Evolutionary conservation across 37 sponge, comb jelly and placozoan genomes (phyloP).

Genomic region (Ianthella basta): DNA sequence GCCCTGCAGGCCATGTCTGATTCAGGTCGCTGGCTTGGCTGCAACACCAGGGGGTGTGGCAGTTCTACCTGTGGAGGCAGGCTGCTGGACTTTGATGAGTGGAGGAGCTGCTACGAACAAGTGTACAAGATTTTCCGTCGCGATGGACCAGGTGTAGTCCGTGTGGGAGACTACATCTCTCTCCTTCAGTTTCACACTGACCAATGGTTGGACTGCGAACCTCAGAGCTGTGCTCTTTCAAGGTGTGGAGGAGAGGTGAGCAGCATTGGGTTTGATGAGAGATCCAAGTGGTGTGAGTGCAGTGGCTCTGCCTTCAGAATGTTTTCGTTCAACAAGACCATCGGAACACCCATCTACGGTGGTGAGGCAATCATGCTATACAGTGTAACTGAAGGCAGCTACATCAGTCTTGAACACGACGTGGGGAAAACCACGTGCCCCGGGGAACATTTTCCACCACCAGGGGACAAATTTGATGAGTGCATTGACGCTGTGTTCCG

Average conservation of each 20-base stretch:
- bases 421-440: not conserved
- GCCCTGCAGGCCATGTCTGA: constrained; percentile 5
- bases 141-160: constrained; percentile 8
- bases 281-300: constrained; percentile 13
- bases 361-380: constrained; percentile 8
- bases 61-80: not conserved
- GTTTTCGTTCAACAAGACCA: constrained; percentile 5
- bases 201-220: constrained; percentile 4
- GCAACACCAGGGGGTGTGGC: not conserved
- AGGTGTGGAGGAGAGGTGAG: not conserved
- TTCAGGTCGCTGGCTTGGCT: not conserved
- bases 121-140: constrained; percentile 18
- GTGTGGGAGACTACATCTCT: constrained; percentile 14
- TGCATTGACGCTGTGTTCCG: not conserved
- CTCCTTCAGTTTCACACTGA: not conserved
- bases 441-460: not conserved
- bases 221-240: not conserved
- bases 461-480: constrained; percentile 3
- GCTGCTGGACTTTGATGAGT: constrained; percentile 29
- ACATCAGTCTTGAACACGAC: not conserved
- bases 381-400: not conserved
- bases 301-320: constrained; percentile 11
- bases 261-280: constrained; percentile 7
- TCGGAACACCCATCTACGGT: constrained; percentile 10
- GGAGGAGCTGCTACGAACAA: not conserved